phyloP scores from a whole-genome alignment of 2,888 invertebrate species.

The Deilephila elpenor region DNA sequence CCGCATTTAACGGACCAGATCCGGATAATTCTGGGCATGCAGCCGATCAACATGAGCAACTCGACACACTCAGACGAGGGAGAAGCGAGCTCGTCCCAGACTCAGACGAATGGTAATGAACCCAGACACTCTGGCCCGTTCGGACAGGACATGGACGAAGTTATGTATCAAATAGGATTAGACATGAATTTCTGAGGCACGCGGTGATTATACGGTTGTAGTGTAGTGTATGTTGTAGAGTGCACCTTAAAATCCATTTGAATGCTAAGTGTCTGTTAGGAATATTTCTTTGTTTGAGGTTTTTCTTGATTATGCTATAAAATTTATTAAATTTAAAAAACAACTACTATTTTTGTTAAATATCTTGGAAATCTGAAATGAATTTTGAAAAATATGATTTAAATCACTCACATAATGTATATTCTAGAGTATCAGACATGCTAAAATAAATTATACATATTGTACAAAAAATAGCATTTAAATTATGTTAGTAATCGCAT shows the following conservation, averaged over 20 bases:
- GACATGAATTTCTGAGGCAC: conserved; percentile 82
- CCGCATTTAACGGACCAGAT: conserved; percentile 89
- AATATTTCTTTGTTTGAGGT: not conserved
- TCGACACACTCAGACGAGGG: conserved; percentile 65
- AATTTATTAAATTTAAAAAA: no score
- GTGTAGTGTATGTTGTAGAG: conserved; percentile 29
- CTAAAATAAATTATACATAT: no score
- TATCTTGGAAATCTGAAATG: no score
- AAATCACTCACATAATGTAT: no score
- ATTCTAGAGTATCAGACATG: no score
- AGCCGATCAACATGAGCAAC: conserved; percentile 63
- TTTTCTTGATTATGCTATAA: not conserved
- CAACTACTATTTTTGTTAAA: no score
- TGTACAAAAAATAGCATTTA: no score
- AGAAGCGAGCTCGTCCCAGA: conserved; percentile 37
- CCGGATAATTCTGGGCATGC: conserved; percentile 88
- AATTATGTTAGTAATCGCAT: no score
- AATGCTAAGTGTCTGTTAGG: not conserved
- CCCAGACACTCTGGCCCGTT: conserved; percentile 45
- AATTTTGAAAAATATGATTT: no score
- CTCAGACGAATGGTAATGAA: conserved; percentile 56
- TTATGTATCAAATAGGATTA: conserved; percentile 84
- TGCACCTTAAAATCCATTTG: not conserved
- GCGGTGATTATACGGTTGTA: conserved; percentile 43
- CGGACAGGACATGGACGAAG: conserved; percentile 79